Base-by-base conservation (phyloP, 2,888 invertebrate genomes). In the Adela reaumurella region DNA sequence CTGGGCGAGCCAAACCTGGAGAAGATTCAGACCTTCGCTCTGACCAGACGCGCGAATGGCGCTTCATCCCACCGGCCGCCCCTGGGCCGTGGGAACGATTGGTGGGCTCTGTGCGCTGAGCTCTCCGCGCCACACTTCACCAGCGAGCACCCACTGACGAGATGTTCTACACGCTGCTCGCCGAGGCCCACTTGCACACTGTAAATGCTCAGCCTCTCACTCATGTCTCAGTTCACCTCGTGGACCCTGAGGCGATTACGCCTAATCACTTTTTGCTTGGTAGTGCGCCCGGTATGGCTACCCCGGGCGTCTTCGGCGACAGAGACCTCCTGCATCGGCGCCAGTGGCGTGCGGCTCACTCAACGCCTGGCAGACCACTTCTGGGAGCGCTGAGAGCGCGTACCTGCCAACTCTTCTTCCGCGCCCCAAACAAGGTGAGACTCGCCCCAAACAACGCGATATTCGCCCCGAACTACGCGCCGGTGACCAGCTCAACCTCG, bases 261-360 rank as follows among this genome's bases (percentile, higher is more conserved):
- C 53, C 54, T 3, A 57, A 57, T 41, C 55, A 57, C 46, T 54
- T 57, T 45, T 43, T 56, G 24, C 47, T 54, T 5, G 54, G 55
- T 1, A 4, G 50, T 1, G 55, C 56, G 0, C 54, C 55, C 0
- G 55, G 54, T 2, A 43, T 4, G 2, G n/a, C 49, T 1, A 3
- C 29, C 0, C 47, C 49, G 0, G 52, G 49, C 3, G 3, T 10
- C 19, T 50, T 47, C 11, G 16, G 16, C 1, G 43, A 49, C 10
- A 2, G 6, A 4, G 49, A 53, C 8, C 11, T 53, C 14, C 48
- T 19, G 24, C 29, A 24, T 1, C 35, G 50, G 20, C 47, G 41
- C 19, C 51, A 52, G 24, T 54, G 52, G 52, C 14, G 44, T 17
- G 44, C 18, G 11, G 51, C 46, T 10, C n/a, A n/a, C n/a, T n/a